Base-by-base conservation (phyloP, 2,797 vertebrate genomes). In the Cetoscarus ocellatus region DNA sequence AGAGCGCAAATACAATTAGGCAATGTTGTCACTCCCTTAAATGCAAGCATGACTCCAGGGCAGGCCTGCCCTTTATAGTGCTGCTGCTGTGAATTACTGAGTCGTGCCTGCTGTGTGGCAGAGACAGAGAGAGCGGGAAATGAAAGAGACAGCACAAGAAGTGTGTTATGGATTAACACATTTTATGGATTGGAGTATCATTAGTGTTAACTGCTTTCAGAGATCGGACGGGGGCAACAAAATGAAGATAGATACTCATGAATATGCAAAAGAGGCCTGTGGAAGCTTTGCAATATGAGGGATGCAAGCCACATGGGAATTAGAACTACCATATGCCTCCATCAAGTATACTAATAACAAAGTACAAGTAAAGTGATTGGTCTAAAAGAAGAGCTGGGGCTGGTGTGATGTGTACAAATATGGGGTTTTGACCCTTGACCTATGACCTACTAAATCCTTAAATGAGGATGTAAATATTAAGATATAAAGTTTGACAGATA, bases 21-120 rank as follows among this genome's bases (percentile, higher is more conserved):
- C 71, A 67, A 58, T 65, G 40, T 69, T 80, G 78, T 80, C 84
- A 77, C 76, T 73, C 49, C 57, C 45, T 79, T 66, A 79, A 86
- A 78, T 65, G 76, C 45, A 79, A 67, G 77, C 69, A 72, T 83
- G 75, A 87, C 84, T 83, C 57, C 44, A 40, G 77, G 85, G 78
- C 68, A 82, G 63, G 39, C 43, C 62, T 88, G 70, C 62, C 87
- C 86, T 88, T 86, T 84, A 36, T 69, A 36, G 58, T 17, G 35
- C 14, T 62, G 42, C 38, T 9, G 57, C 60, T 66, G 67, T 62
- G 78, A 85, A 71, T 70, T 60, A 48, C 60, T 34, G 74, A 73
- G 67, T 72, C 59, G 54, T 82, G 71, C 70, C 74, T 3, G 43
- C 64, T 42, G 61, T 61, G 51, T 44, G 62, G 67, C 55, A 47